Evolutionary conservation across 2,888 invertebrate genomes (phyloP), one percentile per base, ranked within the genome.

Genomic region (Euclidia mi): DNA sequence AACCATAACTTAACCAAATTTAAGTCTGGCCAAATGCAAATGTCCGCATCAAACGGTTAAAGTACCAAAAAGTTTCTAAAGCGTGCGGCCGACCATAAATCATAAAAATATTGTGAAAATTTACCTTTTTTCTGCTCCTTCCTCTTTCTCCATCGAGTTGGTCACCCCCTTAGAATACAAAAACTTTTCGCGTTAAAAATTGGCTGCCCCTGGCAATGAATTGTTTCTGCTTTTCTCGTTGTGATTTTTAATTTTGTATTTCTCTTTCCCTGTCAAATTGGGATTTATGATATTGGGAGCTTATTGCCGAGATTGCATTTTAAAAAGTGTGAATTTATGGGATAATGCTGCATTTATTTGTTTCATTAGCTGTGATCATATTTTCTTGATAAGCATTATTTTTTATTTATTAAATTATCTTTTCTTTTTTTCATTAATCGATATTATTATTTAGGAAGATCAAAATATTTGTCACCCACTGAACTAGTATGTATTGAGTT

Each of bases 61-160:
- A 74, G 69, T 57, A 71, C 66, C 65, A 56, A 72, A 79, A 82
- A 81, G 71, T 83, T 82, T 58, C 53, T 61, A 71, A 69, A 75
- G 66, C 70, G 53, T 55, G 52, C 70, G 50, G 69, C 78, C 66
- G 60, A 76, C 79, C 62, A 87, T 88, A 88, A 88, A 88, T 89
- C 85, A 85, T 75, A 75, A 72, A 79, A 82, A 82, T 87, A 86
- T 84, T 88, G 84, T 85, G 79, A 77, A 82, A 85, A 84, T 82
- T 80, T 72, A 80, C 79, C 77, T 79, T 80, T 76, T 71, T 58
- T 60, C 40, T 41, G 38, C 49, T 38, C 42, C 32, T 6, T 32
- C 32, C 32, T 3, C 11, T 32, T 25, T 2, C 11, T 29, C 9
- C 29, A 29, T 32, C 11, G 6, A 2, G 14, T 14, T 6, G 34